phyloP scores from a whole-genome alignment of 2,888 invertebrate genomes.

The Sepiola atlantica region DNA sequence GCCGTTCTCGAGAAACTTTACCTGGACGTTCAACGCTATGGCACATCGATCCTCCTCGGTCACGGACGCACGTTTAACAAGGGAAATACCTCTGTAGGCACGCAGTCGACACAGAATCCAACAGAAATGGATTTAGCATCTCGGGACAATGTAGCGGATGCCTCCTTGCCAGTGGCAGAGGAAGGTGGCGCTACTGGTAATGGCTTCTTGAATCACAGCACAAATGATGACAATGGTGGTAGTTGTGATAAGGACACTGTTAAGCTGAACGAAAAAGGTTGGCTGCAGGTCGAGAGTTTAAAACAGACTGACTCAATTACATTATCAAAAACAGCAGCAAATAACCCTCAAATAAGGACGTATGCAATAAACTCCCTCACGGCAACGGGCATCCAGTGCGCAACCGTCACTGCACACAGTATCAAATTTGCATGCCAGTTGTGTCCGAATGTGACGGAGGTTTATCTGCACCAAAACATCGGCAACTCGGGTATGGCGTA shows the following conservation, averaged over 20 bases:
- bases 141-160: neutral
- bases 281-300: neutral
- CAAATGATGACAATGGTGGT: constrained; percentile 34
- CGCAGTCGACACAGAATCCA: neutral
- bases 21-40: neutral
- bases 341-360: neutral
- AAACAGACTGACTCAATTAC: neutral
- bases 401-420: constrained; percentile 47
- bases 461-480: constrained; percentile 42
- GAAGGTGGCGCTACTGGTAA: neutral
- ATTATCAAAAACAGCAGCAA: neutral
- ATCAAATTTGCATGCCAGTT: constrained; percentile 49
- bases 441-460: constrained; percentile 52
- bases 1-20: constrained; percentile 45
- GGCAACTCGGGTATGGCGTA: constrained; percentile 45
- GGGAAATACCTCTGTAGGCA: neutral
- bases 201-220: neutral
- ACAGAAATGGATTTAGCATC: neutral
- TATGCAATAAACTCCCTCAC: constrained; percentile 50
- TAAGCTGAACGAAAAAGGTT: neutral
- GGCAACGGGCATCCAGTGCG: constrained; percentile 51
- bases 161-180: neutral
- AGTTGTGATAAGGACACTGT: constrained; percentile 50
- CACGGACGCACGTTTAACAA: neutral
- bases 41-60: neutral